phyloP scores from a whole-genome alignment of 2,113 vertebrate genomes.

The Myocastor coypus region DNA sequence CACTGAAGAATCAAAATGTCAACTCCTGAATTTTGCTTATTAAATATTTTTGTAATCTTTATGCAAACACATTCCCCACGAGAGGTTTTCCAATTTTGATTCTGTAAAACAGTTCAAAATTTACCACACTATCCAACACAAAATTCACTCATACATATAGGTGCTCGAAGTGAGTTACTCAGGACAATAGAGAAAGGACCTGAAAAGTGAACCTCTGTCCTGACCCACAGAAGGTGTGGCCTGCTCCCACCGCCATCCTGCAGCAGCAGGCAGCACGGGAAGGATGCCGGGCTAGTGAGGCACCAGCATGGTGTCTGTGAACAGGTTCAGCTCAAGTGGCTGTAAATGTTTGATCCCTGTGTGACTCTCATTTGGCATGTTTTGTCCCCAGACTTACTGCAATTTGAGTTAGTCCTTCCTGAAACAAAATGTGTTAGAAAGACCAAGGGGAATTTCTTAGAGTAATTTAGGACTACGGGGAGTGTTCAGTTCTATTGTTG shows the following conservation, averaged over 20 bases:
- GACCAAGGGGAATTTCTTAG: background rate
- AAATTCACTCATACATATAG: slow-evolving; percentile 59
- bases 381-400: background rate
- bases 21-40: slow-evolving; percentile 82
- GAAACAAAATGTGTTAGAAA: background rate
- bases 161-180: slow-evolving; percentile 34
- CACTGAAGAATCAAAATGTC: slow-evolving; percentile 72
- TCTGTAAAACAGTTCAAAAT: slow-evolving; percentile 70
- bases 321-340: background rate
- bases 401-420: background rate
- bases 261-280: background rate
- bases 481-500: background rate
- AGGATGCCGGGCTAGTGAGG: background rate
- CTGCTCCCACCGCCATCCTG: background rate
- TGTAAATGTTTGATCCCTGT: background rate
- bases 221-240: rapidly evolving
- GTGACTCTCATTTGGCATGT: no score
- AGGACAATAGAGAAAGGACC: background rate
- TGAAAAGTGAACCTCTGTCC: background rate
- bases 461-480: background rate
- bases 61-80: slow-evolving; percentile 75
- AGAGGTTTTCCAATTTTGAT: slow-evolving; percentile 69
- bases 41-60: slow-evolving; percentile 77
- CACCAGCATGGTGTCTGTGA: rapidly evolving
- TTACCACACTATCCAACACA: slow-evolving; percentile 20